Evolutionary conservation across 2,888 invertebrate species (phyloP).

Genomic region (Cosmorhoe ocellata): DNA sequence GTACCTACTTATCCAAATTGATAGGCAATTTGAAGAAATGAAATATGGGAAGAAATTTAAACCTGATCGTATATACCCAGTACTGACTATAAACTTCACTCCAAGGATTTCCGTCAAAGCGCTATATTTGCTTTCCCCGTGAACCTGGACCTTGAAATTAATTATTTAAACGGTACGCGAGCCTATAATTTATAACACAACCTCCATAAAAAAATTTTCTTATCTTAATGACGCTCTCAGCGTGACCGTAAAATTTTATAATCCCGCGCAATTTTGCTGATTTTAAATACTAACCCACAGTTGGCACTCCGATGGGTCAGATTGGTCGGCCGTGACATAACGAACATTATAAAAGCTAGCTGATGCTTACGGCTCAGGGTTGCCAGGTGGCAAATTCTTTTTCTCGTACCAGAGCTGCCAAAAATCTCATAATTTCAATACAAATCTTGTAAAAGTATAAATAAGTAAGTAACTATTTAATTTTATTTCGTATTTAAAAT

Average conservation of each 20-base stretch:
- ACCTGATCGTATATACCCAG: no score
- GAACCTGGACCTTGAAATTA: constrained; percentile 16
- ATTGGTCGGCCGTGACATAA: background rate
- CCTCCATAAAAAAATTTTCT: constrained; percentile 20
- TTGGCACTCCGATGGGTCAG: background rate
- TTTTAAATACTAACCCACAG: constrained; percentile 6
- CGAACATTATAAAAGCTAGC: no score
- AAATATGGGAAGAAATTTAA: no score
- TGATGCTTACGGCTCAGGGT: no score
- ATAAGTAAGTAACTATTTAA: no score
- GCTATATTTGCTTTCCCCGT: constrained; percentile 14
- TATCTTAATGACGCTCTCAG: constrained; percentile 16
- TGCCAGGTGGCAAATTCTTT: no score
- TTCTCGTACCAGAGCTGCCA: no score
- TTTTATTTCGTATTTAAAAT: no score
- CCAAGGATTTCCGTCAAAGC: constrained; percentile 6
- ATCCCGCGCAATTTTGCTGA: constrained; percentile 11
- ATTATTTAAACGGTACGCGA: constrained; percentile 19
- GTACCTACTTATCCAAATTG: no score
- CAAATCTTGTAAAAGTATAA: no score
- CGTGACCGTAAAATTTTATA: constrained; percentile 10
- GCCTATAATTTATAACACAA: constrained; percentile 18
- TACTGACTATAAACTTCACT: background rate
- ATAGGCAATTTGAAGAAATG: no score
- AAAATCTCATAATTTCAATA: no score